Evolutionary conservation across 2,797 vertebrate genomes (phyloP).

Genomic region (Fistularia tabacaria): DNA sequence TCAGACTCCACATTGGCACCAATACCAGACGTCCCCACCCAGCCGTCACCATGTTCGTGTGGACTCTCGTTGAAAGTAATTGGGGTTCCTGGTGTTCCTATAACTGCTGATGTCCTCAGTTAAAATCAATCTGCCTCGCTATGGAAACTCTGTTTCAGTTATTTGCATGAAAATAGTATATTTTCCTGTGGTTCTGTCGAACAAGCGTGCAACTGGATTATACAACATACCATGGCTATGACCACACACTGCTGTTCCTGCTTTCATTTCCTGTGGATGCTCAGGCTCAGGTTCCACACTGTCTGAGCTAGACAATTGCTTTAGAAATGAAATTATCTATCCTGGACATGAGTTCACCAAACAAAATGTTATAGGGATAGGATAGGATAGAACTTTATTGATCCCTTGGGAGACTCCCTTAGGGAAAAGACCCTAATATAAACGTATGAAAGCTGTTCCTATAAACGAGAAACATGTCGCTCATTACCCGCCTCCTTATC

Average conservation of each 20-base stretch:
- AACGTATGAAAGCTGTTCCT: too few relatives aligned
- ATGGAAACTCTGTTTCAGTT: conserved; percentile 17
- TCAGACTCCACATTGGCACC: neutral
- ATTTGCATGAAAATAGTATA: conserved; percentile 27
- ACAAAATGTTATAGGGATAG: too few relatives aligned
- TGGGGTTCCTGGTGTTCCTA: conserved; percentile 21
- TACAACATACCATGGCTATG: conserved; percentile 50
- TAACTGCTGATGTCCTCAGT: conserved; percentile 37
- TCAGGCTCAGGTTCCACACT: conserved; percentile 28
- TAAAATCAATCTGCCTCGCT: conserved; percentile 34
- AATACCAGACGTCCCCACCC: conserved; percentile 11
- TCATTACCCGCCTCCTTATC: too few relatives aligned
- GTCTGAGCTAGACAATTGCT: conserved; percentile 9
- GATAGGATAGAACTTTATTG: too few relatives aligned
- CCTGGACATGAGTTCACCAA: too few relatives aligned
- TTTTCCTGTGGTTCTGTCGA: conserved; percentile 53
- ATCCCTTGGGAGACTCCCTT: too few relatives aligned
- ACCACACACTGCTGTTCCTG: conserved; percentile 44
- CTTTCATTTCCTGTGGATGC: conserved; percentile 58
- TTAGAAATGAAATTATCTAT: conserved; percentile 13
- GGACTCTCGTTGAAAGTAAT: conserved; percentile 57
- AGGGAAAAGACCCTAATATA: too few relatives aligned
- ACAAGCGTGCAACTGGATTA: conserved; percentile 58
- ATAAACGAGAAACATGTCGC: too few relatives aligned
- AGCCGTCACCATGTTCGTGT: conserved; percentile 30